A percentile compares a stretch with the other conserved stretches of the same genome.
These are phyloP conservation scores for Papilio gigon DNA, from an alignment of 2,888 invertebrate species.

Conservation along the genomic window DNA sequence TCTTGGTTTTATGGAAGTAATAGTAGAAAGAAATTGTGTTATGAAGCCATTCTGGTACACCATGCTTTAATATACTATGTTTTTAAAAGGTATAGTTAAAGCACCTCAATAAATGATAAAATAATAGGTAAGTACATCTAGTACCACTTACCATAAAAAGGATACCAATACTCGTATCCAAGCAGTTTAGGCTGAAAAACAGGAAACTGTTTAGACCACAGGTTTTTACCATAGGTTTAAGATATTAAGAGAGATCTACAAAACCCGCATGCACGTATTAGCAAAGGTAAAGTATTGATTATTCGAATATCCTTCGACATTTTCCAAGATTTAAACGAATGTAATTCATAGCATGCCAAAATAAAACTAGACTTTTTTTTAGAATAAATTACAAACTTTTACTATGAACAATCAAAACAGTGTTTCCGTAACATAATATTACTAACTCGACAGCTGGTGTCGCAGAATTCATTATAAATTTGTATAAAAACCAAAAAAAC, in stretches of 20 bases:
- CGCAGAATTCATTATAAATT: slow-evolving; percentile 39
- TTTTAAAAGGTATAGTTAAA: slow-evolving; percentile 43
- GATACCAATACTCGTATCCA: slow-evolving; percentile 78
- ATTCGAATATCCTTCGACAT: slow-evolving; percentile 27
- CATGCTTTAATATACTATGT: slow-evolving; percentile 40
- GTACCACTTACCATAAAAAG: slow-evolving; percentile 80
- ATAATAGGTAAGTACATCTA: slow-evolving; percentile 70
- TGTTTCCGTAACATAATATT: slow-evolving; percentile 37
- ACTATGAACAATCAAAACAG: slow-evolving; percentile 32
- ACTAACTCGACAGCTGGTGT: slow-evolving; percentile 47
- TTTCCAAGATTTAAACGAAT: slow-evolving; percentile 26
- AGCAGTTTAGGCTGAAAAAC: slow-evolving; percentile 80
- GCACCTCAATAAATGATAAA: slow-evolving; percentile 56
- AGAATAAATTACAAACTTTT: slow-evolving; percentile 17
- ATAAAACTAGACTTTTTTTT: not conserved
- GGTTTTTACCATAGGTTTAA: slow-evolving; percentile 47
- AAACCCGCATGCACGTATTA: slow-evolving; percentile 49
- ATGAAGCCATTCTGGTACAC: slow-evolving; percentile 36
- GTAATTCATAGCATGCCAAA: slow-evolving; percentile 21
- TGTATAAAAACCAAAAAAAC: slow-evolving; percentile 9
- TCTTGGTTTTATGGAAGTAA: slow-evolving; percentile 18
- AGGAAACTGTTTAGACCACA: slow-evolving; percentile 73
- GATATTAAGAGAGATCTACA: slow-evolving; percentile 44
- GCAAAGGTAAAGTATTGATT: slow-evolving; percentile 31
- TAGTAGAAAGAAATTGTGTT: slow-evolving; percentile 26